Base-by-base conservation (phyloP, 2,113 vertebrate species). In the Coregonus clupeaformis region DNA sequence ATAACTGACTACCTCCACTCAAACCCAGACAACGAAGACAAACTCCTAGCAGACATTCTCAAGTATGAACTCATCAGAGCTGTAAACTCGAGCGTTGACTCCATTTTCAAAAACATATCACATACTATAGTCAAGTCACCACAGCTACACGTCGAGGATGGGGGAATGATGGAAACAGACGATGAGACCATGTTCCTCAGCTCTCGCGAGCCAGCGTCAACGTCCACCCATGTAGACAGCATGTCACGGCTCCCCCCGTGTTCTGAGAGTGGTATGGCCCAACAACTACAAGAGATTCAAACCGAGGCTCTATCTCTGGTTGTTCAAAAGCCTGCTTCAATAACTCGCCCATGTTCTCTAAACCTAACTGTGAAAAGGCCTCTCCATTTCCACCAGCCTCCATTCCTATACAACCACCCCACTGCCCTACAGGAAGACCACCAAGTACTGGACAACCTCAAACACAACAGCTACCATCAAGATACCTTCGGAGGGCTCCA, bases 51-150 rank as follows among this genome's bases (percentile, higher is more conserved):
- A 0, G 94, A 95, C 66, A 88, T 90, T 12, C 85, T 99, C 18
- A 97, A 95, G 85, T 88, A 89, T 0, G 95, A 98, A 84, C 77
- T 99, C 74, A 92, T 90, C 1, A 89, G 83, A 68, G 94, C 93
- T 6, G 90, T 94, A 2, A 94, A 88, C 20, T 88, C 67, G 55
- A 95, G 94, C 4, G 92, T 99, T 3, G 96, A 99, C 74, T 91
- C 92, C 0, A 92, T 96, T 67, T 92, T 98, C 80, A 93, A 92
- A 80, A 93, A 87, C 70, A 47, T 82, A 82, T 78, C 82, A 0
- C 79, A 67, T 36, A 20, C 82, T 27, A 72, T 80, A 5, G 72
- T 85, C 49, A 65, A 45, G 0, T 36, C 68, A 0, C 14, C 72
- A 29, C 11, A 42, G 0, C 18, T 67, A 11, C 65, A 32, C 3